Conservation (phyloP, 2,113 vertebrate genomes). For the Hystrix brachyura region DNA sequence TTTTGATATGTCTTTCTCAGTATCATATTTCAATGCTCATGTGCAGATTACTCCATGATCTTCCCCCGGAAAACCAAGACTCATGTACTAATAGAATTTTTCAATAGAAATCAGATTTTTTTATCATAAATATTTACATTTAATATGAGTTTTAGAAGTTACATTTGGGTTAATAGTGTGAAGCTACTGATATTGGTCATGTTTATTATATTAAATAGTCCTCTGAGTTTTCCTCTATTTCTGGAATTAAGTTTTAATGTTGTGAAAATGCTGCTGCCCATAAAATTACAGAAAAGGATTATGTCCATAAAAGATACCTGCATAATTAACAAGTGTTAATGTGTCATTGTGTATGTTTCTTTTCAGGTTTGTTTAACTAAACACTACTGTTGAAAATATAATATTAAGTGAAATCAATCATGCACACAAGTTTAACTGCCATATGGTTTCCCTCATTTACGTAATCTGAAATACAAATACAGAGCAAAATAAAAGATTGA, state of each 20-base stretch:
- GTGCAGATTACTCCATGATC: neutral
- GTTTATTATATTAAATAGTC: neutral
- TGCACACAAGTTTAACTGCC: neutral
- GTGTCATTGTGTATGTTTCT: neutral
- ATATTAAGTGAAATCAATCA: neutral
- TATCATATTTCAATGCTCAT: neutral
- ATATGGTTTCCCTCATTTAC: neutral
- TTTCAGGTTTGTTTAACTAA: neutral
- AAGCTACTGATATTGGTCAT: neutral
- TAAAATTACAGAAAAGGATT: neutral
- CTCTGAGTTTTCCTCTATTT: neutral
- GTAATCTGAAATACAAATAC: neutral
- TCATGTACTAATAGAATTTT: neutral
- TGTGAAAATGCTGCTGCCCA: neutral
- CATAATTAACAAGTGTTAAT: neutral
- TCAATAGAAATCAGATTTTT: neutral
- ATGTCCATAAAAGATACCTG: neutral
- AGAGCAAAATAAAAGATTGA: neutral
- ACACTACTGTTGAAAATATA: neutral
- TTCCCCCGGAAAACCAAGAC: neutral
- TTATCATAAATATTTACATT: neutral
- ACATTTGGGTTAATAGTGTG: neutral
- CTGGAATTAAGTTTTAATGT: neutral
- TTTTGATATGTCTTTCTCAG: neutral
- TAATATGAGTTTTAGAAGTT: neutral